Conservation (phyloP, 2,797 vertebrate genomes). For the Gallinago nigripennis region DNA sequence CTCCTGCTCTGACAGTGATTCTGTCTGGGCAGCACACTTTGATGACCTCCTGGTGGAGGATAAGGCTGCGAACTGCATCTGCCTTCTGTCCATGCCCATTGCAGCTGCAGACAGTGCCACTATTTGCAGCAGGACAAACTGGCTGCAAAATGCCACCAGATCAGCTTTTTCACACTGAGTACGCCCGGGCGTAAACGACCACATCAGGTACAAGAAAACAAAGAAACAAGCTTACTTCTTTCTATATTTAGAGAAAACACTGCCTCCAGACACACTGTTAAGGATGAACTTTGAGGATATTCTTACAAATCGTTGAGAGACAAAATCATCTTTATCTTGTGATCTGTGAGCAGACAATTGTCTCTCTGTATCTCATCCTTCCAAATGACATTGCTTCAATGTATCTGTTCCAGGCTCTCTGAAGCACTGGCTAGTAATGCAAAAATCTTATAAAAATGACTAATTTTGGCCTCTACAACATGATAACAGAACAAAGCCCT, state of each 20-base stretch:
- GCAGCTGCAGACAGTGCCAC: neutral
- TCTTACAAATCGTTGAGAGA: neutral
- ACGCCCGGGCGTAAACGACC: fast-evolving
- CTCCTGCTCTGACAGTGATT: neutral
- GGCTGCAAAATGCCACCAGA: neutral
- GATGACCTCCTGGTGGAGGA: neutral
- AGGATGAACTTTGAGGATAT: neutral
- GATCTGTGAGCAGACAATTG: conserved; percentile 33
- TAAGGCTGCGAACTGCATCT: neutral
- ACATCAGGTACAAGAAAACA: neutral
- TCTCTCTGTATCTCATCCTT: conserved; percentile 3
- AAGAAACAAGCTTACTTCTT: neutral
- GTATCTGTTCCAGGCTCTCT: conserved; percentile 6
- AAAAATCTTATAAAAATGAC: conserved; percentile 6
- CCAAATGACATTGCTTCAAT: conserved; percentile 1
- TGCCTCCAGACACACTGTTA: neutral
- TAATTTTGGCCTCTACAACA: neutral
- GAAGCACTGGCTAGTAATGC: neutral
- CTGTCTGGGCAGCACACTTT: neutral
- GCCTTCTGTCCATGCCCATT: neutral
- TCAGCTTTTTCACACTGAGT: neutral
- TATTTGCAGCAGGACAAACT: neutral
- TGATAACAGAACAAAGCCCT: neutral
- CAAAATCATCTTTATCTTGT: conserved; percentile 33
- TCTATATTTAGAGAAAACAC: neutral